Evolutionary conservation across 1,140 invertebrate genomes (phyloP).

Genomic region (Plectrocnemia conspersa): DNA sequence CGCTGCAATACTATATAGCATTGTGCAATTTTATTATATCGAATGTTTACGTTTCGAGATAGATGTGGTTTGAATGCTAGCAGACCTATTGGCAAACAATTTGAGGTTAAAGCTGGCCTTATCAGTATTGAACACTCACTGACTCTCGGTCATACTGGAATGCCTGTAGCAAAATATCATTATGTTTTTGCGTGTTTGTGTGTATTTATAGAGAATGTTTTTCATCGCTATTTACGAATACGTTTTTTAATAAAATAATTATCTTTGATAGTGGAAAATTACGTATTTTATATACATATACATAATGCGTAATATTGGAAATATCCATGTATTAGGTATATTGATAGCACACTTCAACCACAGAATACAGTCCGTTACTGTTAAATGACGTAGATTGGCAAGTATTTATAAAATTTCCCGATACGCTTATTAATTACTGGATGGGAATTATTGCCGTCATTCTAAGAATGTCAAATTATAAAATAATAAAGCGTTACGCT

Average conservation of each 20-base stretch:
- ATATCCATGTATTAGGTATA: neutral
- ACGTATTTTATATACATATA: neutral
- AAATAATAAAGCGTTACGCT: too few species aligned
- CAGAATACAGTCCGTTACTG: too few species aligned
- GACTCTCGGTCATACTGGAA: neutral
- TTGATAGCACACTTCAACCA: too few species aligned
- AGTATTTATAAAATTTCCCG: too few species aligned
- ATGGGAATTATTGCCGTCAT: too few species aligned
- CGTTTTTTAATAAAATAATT: neutral
- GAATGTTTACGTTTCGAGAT: neutral
- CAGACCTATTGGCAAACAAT: conserved; percentile 9
- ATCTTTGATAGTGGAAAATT: neutral
- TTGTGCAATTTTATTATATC: neutral
- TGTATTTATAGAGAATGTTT: neutral
- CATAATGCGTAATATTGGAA: neutral
- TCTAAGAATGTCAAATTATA: too few species aligned
- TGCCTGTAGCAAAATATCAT: neutral
- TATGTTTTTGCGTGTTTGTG: too few species aligned
- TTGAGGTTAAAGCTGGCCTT: conserved; percentile 10
- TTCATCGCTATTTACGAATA: neutral
- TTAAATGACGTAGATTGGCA: too few species aligned
- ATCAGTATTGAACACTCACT: conserved; percentile 6
- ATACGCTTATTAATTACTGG: too few species aligned
- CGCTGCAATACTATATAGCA: too few species aligned
- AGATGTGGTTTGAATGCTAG: conserved; percentile 6